Conservation (phyloP, 1,140 invertebrate genomes). For the Nautilus pompilius region DNA sequence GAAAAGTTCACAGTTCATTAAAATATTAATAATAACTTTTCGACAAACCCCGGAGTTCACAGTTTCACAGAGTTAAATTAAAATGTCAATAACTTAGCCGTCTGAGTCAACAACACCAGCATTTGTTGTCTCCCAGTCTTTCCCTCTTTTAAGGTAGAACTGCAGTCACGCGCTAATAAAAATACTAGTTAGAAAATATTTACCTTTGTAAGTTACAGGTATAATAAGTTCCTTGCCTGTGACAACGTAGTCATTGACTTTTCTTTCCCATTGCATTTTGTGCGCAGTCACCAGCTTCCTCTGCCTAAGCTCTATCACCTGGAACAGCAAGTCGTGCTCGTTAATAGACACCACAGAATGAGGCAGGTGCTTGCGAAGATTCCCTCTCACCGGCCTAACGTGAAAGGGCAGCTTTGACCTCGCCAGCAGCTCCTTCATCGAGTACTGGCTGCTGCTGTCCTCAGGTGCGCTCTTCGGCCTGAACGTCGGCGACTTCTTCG, state of each 20-base stretch:
- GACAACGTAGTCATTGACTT: slow-evolving; percentile 27
- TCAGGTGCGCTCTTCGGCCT: too few species aligned
- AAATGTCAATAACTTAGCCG: too few species aligned
- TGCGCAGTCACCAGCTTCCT: slow-evolving; percentile 25
- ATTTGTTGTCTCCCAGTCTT: too few species aligned
- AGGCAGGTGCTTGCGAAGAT: neutral
- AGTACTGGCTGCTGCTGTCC: too few species aligned
- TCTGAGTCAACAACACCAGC: too few species aligned
- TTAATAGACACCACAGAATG: neutral
- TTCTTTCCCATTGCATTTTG: slow-evolving; percentile 32
- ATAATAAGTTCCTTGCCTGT: slow-evolving; percentile 26
- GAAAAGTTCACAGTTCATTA: too few species aligned
- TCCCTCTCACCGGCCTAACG: neutral
- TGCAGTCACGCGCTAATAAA: too few species aligned
- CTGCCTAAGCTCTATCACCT: slow-evolving; percentile 24
- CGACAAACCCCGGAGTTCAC: too few species aligned
- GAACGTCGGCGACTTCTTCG: too few species aligned
- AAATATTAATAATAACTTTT: too few species aligned
- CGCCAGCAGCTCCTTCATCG: neutral
- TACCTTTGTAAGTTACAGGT: slow-evolving; percentile 31
- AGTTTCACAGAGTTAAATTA: too few species aligned
- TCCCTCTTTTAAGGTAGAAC: too few species aligned
- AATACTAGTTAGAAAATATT: neutral
- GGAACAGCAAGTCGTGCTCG: slow-evolving; percentile 10
- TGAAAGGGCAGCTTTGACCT: neutral